Base-by-base conservation (phyloP, 23 tunicate genomes). In the Trididemnum miniatum region DNA sequence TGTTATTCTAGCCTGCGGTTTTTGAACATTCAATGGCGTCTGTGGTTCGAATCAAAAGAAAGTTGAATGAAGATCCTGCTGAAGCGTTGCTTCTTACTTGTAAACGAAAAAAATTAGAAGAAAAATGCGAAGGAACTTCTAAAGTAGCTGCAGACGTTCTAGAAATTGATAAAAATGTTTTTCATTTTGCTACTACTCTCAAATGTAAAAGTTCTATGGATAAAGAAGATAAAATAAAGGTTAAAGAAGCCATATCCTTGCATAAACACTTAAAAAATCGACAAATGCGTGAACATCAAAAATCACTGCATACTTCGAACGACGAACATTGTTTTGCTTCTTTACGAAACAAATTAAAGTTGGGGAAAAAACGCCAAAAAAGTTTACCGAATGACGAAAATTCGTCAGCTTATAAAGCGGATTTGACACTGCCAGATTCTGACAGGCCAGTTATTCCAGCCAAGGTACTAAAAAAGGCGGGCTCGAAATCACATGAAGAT, bases 31-130 rank as follows among this genome's bases (percentile, higher is more conserved):
- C 57, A 73, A 85, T 91, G 90, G 81, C 97, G 7, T 59, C 97
- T 5, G 90, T 91, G 35, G 86, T 91, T 38, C 82, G 97, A 15
- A 85, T 91, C 5, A 91, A 91, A 57, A 35, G 97, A 23, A 91
- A 91, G 76, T 29, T 89, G 32, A 39, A 76, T 59, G 85, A 77
- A 20, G 97, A 85, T 27, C 97, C 97, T 35, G 90, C 87, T 24
- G 90, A 86, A 69, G 90, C 90, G 12, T 79, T 91, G 69, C 83
- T 91, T n/a, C 72, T 91, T 31, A 81, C 97, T 1, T 67, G 97
- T 57, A 91, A 91, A 67, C 64, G 77, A 60, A 65, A 31, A 31
- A 91, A 91, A 40, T 52, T 30, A 24, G 86, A 91, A 51, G 89
- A 80, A 27, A 72, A 72, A n/a, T 59, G 40, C 32, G 65, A 35